Evolutionary conservation across 2,888 invertebrate species (phyloP), one percentile per base, ranked within the genome.

Genomic region (Hipparchia sbordonii): DNA sequence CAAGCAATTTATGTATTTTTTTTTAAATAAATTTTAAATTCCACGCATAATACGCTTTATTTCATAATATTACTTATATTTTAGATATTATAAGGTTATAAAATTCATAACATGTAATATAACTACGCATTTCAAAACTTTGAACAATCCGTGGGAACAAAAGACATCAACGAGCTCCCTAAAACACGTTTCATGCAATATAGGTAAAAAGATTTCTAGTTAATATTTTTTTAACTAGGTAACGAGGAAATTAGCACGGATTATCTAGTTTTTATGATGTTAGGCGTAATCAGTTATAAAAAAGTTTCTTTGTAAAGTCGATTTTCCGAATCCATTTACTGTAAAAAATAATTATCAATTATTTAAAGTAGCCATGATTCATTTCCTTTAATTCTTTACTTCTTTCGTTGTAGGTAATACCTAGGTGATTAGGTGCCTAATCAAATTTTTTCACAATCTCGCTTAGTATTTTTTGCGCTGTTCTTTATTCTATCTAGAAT

Each of bases 1-100:
- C 67, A 66, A 39, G 56, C 48, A 61, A 60, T 68, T 68, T 79
- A 83, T 81, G 81, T 81, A 80, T 79, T 77, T 59, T 39, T 39
- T 63, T 66, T 60, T 39, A 33, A 66, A n/a, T 66, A 71, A 83
- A 66, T 66, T 45, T 60, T 10, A 45, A 56, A 13, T n/a, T 13
- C 56, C 6, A 56, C 9, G 9, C 5, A 13, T 56, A 10, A 66
- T 66, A 52, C 12, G 33, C 23, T 4, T 39, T 39, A 39, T 39
- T 39, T 39, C 1, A 39, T 39, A 39, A 4, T 39, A 39, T 39
- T 39, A 4, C 1, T 39, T 1, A 4, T 39, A 39, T 66, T 54
- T 12, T 6, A 54, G 46, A 1, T 6, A 8, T 39, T 48, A 33
- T 48, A 23, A 10, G n/a, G 51, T 3, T 23, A 8, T 51, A 39